Percentiles rank a stretch among this genome's conserved stretches.
Evolutionary conservation across 2,797 vertebrate species (phyloP).

Genomic region (Crypturellus tataupa): DNA sequence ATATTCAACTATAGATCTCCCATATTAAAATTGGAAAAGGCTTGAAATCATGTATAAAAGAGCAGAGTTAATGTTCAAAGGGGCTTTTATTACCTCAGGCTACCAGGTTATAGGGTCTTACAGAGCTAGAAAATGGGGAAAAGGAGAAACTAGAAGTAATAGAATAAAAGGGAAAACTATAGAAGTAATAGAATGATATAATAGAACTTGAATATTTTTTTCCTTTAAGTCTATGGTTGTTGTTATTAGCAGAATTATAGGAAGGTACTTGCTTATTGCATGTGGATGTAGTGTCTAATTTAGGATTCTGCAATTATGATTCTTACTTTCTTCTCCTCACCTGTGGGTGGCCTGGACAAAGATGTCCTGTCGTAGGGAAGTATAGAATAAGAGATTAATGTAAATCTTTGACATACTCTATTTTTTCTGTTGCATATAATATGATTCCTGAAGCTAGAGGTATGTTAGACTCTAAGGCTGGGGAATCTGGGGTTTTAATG

Average conservation of each 20-base stretch:
- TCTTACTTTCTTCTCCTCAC: neutral
- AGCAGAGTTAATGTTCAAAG: neutral
- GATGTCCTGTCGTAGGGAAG: rapidly evolving
- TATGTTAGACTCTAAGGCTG: neutral
- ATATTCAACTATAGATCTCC: neutral
- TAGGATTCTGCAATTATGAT: too few species aligned
- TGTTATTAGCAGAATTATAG: neutral
- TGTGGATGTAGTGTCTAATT: too few species aligned
- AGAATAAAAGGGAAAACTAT: rapidly evolving
- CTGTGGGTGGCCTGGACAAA: neutral
- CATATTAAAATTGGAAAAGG: neutral
- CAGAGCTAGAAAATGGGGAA: neutral
- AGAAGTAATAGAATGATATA: neutral
- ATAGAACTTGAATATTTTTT: too few species aligned
- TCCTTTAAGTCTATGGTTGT: too few species aligned
- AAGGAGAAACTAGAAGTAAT: neutral
- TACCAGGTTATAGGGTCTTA: neutral
- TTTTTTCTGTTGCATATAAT: neutral
- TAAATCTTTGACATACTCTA: neutral
- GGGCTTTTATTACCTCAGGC: neutral
- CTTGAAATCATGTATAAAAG: neutral
- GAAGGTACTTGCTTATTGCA: neutral
- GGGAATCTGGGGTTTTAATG: neutral
- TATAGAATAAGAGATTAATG: neutral
- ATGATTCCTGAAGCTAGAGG: neutral